Conservation (phyloP, 1,140 invertebrate genomes). For the Ceratitis capitata region DNA sequence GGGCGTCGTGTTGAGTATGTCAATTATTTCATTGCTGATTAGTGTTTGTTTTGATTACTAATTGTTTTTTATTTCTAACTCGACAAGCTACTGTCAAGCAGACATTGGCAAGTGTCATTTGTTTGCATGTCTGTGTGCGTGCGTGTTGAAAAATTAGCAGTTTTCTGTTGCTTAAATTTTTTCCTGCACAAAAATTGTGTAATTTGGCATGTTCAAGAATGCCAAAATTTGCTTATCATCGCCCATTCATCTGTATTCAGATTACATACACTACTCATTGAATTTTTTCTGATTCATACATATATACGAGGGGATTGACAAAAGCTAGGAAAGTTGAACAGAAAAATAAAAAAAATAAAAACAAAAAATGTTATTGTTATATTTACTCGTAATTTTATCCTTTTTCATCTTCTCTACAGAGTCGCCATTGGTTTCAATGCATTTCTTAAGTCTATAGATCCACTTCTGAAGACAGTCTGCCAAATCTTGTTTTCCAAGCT, state of each 20-base stretch:
- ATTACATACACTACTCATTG: background rate
- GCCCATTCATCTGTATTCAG: background rate
- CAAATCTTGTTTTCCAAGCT: too few relatives aligned
- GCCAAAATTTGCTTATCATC: constrained; percentile 7
- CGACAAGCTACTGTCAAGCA: background rate
- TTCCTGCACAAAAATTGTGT: background rate
- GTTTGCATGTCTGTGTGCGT: background rate
- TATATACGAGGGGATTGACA: background rate
- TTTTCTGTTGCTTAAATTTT: background rate
- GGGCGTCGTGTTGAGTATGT: background rate
- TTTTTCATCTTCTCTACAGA: too few relatives aligned
- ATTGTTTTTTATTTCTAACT: background rate
- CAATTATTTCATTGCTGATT: constrained; percentile 18
- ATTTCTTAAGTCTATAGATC: too few relatives aligned
- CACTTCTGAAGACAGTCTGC: too few relatives aligned
- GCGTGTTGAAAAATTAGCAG: background rate
- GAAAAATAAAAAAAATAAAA: too few relatives aligned
- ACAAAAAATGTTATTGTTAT: too few relatives aligned
- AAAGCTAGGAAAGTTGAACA: too few relatives aligned
- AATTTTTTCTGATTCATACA: constrained; percentile 8
- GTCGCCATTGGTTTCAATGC: too few relatives aligned
- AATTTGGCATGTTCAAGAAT: background rate
- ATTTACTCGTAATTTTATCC: too few relatives aligned
- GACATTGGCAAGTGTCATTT: background rate
- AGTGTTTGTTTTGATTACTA: background rate